Conservation (phyloP, 2,888 invertebrate species). For the Phengaris arion region DNA sequence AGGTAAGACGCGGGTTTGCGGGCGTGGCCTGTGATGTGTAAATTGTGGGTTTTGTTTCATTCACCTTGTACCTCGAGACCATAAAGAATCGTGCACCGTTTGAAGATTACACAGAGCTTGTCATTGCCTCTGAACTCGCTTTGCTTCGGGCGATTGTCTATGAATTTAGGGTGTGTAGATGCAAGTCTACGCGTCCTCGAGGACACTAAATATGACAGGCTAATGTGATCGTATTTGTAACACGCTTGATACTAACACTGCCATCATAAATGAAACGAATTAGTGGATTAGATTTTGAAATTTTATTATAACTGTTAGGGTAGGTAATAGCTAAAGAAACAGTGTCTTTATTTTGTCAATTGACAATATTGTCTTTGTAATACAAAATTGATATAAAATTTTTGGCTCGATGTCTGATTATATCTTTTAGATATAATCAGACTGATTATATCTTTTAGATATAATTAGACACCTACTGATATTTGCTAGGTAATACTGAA, state of each 20-base stretch:
- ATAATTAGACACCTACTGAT: background rate
- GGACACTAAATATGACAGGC: conserved; percentile 56
- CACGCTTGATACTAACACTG: conserved; percentile 47
- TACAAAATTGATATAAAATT: background rate
- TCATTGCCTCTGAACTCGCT: conserved; percentile 39
- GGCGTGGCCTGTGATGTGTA: conserved; percentile 49
- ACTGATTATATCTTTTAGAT: background rate
- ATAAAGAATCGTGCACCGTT: conserved; percentile 13
- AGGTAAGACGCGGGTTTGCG: conserved; percentile 64
- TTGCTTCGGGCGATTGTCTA: conserved; percentile 67
- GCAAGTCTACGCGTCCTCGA: conserved; percentile 31
- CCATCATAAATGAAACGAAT: conserved; percentile 31
- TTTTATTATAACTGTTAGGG: background rate
- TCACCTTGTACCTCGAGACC: conserved; percentile 25
- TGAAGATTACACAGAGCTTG: conserved; percentile 38
- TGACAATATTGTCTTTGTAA: background rate
- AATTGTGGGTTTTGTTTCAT: conserved; percentile 32
- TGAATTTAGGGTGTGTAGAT: conserved; percentile 46
- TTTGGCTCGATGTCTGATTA: too few relatives aligned
- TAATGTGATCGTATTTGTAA: conserved; percentile 57
- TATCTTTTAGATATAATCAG: conserved; percentile 4
- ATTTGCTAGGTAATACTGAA: background rate
- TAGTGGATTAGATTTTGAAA: background rate
- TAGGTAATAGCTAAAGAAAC: background rate
- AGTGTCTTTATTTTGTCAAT: background rate